Conservation (phyloP, 2,797 vertebrate species). For the Siniperca scherzeri region DNA sequence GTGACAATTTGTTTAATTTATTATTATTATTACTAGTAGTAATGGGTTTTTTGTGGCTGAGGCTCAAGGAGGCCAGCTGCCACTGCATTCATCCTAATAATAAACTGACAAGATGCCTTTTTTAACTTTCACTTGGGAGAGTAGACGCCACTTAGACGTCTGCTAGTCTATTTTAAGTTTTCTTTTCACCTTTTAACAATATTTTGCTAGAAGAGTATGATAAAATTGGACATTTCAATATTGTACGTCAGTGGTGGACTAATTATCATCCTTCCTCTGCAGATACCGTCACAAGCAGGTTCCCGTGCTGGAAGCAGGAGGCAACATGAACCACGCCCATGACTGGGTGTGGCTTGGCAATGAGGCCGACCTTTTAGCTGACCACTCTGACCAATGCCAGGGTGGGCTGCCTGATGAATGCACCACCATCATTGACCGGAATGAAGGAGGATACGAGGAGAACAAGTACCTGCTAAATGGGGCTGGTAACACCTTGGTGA, state of each 20-base stretch:
- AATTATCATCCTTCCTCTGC: constrained; percentile 12
- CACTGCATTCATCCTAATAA: neutral
- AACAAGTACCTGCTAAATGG: constrained; percentile 95
- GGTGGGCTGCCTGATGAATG: constrained; percentile 90
- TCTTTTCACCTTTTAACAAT: neutral
- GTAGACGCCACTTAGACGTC: neutral
- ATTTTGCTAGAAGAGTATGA: too few relatives aligned
- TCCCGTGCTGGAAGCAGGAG: constrained; percentile 91
- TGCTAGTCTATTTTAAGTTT: neutral
- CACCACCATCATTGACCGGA: constrained; percentile 91
- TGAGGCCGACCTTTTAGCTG: constrained; percentile 92
- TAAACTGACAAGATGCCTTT: neutral
- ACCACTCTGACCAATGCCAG: constrained; percentile 89
- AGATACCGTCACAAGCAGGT: constrained; percentile 96
- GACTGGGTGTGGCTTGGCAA: constrained; percentile 99
- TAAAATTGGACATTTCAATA: neutral
- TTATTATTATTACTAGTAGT: too few relatives aligned
- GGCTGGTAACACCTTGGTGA: constrained; percentile 73
- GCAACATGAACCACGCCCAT: constrained; percentile 96
- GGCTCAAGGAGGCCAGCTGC: too few relatives aligned
- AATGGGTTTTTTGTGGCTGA: too few relatives aligned
- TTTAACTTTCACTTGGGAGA: neutral
- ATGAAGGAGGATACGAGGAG: constrained; percentile 91
- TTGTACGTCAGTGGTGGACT: neutral
- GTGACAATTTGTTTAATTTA: too few relatives aligned